phyloP scores from a whole-genome alignment of 92 coral and sea anemone species.

The Chrysogorgia sp. region DNA sequence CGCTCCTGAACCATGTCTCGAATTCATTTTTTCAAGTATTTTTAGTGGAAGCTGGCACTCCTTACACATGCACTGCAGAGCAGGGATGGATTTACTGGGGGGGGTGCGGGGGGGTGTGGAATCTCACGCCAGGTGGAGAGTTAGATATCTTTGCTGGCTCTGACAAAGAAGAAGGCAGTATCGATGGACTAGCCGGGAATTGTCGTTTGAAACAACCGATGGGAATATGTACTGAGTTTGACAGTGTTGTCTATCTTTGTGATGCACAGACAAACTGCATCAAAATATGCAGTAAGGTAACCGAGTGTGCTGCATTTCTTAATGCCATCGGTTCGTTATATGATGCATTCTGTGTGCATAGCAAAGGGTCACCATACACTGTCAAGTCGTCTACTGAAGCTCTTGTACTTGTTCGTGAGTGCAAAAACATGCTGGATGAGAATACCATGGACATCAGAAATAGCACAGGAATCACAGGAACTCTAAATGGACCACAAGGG shows the following conservation, averaged over 20 bases:
- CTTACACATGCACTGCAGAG: too few species aligned
- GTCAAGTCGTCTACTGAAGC: constrained; percentile 62
- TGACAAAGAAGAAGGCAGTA: constrained; percentile 55
- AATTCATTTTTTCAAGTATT: too few species aligned
- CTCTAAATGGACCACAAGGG: constrained; percentile 66
- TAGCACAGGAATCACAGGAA: constrained; percentile 54
- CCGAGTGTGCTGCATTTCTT: constrained; percentile 45
- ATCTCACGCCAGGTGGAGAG: too few species aligned
- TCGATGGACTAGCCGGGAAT: constrained; percentile 52
- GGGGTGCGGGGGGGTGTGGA: too few species aligned
- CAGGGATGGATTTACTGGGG: too few species aligned
- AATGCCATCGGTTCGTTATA: constrained; percentile 58
- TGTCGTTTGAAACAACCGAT: constrained; percentile 54
- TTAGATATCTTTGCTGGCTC: constrained; percentile 63
- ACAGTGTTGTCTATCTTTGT: constrained; percentile 49
- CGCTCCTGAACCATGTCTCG: too few species aligned
- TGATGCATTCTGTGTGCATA: constrained; percentile 68
- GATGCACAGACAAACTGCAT: constrained; percentile 63
- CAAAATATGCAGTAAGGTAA: constrained; percentile 56
- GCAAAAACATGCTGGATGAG: constrained; percentile 58
- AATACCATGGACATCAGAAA: constrained; percentile 48
- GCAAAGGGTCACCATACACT: constrained; percentile 56
- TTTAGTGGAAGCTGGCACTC: too few species aligned
- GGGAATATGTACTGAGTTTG: constrained; percentile 63
- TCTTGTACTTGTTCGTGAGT: constrained; percentile 51